These are phyloP conservation scores for Dermatemys mawii DNA, from an alignment of 2,113 vertebrate genomes.

Conservation along the genomic window DNA sequence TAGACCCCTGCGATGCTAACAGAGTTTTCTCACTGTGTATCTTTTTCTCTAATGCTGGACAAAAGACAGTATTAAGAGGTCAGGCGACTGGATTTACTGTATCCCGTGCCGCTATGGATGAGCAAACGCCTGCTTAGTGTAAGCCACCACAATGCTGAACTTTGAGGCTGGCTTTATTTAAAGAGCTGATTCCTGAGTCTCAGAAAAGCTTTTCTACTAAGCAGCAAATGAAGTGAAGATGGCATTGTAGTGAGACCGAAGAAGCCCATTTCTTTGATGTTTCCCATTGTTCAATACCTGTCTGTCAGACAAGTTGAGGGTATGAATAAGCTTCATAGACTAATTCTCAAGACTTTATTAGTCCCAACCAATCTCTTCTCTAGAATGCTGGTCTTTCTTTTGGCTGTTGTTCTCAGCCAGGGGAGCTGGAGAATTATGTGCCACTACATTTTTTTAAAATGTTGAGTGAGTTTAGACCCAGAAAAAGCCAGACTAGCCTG, in stretches of 20 bases:
- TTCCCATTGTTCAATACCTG: constrained; percentile 4
- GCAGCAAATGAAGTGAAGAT: constrained; percentile 65
- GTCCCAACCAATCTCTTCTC: background rate
- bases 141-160: constrained; percentile 54
- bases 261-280: background rate
- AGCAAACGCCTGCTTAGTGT: constrained; percentile 54
- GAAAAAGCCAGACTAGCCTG: constrained; percentile 2
- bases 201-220: constrained; percentile 55
- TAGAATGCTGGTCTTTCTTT: background rate
- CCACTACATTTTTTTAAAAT: constrained; percentile 30
- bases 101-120: constrained; percentile 55
- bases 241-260: constrained; percentile 20
- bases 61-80: constrained; percentile 53
- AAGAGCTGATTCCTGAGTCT: constrained; percentile 33
- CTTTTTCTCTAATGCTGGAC: constrained; percentile 37
- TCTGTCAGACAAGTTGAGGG: constrained; percentile 13
- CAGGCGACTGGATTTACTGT: constrained; percentile 59
- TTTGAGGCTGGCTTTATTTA: constrained; percentile 40
- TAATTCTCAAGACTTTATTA: constrained; percentile 23
- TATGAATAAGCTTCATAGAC: background rate
- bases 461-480: constrained; percentile 34
- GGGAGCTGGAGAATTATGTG: background rate
- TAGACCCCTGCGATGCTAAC: background rate
- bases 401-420: background rate
- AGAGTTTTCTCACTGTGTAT: background rate